Evolutionary conservation across 2,113 vertebrate species (phyloP).

Genomic region (Pavo muticus): DNA sequence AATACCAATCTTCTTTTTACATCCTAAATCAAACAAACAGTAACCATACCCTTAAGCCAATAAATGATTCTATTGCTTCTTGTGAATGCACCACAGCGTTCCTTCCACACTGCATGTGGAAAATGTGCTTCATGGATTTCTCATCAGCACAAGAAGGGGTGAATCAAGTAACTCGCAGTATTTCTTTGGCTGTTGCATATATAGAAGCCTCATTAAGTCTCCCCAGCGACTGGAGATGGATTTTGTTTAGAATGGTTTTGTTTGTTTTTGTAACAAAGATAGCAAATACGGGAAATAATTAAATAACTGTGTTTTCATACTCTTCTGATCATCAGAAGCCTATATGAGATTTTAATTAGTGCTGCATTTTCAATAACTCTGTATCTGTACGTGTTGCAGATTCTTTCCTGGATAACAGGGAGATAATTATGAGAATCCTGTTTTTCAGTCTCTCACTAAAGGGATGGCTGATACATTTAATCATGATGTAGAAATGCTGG

Average conservation of each 20-base stretch:
- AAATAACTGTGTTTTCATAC: constrained; percentile 59
- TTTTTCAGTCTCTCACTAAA: constrained; percentile 74
- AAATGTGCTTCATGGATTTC: constrained; percentile 13
- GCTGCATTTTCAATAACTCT: constrained; percentile 78
- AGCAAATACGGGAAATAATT: constrained; percentile 74
- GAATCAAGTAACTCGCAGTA: constrained; percentile 46
- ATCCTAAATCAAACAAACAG: not conserved
- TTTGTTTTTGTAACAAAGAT: constrained; percentile 61
- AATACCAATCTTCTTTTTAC: accelerated
- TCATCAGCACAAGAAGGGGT: constrained; percentile 5
- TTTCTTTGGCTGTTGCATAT: constrained; percentile 31
- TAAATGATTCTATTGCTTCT: accelerated
- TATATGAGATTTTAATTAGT: constrained; percentile 83
- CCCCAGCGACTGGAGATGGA: constrained; percentile 18
- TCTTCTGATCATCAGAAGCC: constrained; percentile 64
- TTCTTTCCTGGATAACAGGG: constrained; percentile 79
- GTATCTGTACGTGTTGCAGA: constrained; percentile 67
- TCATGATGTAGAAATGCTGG: constrained; percentile 79
- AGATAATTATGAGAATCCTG: constrained; percentile 80
- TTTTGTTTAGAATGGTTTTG: constrained; percentile 50
- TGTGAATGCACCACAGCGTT: not conserved
- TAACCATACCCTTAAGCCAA: accelerated
- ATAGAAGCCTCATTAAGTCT: constrained; percentile 76
- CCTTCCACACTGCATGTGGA: not conserved
- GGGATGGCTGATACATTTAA: constrained; percentile 79